Evolutionary conservation across 1,140 invertebrate genomes (phyloP), one percentile per base, ranked within the genome.

Genomic region (Aphidius gifuensis): DNA sequence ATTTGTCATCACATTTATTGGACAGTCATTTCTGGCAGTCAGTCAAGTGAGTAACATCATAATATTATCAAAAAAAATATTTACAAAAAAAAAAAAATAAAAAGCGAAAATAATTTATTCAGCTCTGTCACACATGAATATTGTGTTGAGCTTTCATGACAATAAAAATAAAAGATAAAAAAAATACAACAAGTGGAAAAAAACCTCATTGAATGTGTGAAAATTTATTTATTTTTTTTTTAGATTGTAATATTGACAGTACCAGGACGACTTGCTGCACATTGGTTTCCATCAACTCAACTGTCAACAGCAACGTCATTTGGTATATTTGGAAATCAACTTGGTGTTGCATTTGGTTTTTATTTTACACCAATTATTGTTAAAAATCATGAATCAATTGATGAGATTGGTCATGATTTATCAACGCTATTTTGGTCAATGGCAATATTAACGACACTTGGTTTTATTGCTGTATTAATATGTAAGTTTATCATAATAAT

Each of bases 281-380:
- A 78, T 44, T 83, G 82, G 83, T 84, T 84, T 64, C 76, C 73
- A 51, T 67, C 78, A 6, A 67, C 83, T 82, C 65, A 93, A 87
- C 86, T 92, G 85, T 78, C 75, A 40, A 90, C 88, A 4, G 92
- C 91, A 4, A 91, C 88, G 65, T 86, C 90, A 43, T 80, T 92
- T 23, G 89, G 89, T 8, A 84, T 92, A 9, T 91, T 92, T 71
- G 91, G 92, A 5, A 90, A 89, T 75, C 89, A 92, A 79, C 82
- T 91, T 11, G 81, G 82, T 5, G 59, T 75, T 21, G 75, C 80
- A 9, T 45, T 79, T 6, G 76, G 79, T 42, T 83, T 82, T 62
- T 66, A 82, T 11, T 38, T 82, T 2, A 74, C 79, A 4, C 80
- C 82, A 9, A 71, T 83, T 32, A 53, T 83, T 32, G 79, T 83